Evolutionary conservation across 2,113 vertebrate species (phyloP).

Genomic region (Pycnonotus jocosus): DNA sequence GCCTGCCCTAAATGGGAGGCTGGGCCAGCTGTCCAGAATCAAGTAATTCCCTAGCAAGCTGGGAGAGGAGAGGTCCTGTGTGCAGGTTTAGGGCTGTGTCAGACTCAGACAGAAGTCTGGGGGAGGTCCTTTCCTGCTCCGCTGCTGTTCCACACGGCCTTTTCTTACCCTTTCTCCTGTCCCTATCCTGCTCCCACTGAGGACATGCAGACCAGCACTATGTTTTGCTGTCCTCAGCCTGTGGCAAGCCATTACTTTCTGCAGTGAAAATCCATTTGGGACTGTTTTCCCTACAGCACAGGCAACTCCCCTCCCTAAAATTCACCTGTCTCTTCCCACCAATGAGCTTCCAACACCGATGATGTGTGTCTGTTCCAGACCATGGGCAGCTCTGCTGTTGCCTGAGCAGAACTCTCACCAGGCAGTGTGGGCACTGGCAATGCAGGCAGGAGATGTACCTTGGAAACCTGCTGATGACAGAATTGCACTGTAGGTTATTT

Average conservation of each 20-base stretch:
- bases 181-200: not conserved
- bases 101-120: not conserved
- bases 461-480: not conserved
- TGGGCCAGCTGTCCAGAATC: not conserved
- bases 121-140: not conserved
- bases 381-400: not conserved
- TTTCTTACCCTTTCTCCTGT: not conserved
- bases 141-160: not conserved
- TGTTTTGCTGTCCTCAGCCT: not conserved
- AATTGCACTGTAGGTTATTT: not conserved
- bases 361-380: not conserved
- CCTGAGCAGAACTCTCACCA: not conserved
- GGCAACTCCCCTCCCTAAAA: not conserved
- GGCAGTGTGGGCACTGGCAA: not conserved
- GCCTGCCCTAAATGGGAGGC: not conserved
- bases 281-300: not conserved
- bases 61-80: not conserved
- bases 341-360: not conserved
- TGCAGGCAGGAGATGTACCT: fast-evolving
- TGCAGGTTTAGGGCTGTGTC: not conserved
- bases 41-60: not conserved
- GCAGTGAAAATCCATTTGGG: not conserved
- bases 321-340: not conserved
- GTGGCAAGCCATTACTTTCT: not conserved
- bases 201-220: not conserved